phyloP scores from a whole-genome alignment of 1,140 invertebrate species.

The Drosophila ambigua region DNA sequence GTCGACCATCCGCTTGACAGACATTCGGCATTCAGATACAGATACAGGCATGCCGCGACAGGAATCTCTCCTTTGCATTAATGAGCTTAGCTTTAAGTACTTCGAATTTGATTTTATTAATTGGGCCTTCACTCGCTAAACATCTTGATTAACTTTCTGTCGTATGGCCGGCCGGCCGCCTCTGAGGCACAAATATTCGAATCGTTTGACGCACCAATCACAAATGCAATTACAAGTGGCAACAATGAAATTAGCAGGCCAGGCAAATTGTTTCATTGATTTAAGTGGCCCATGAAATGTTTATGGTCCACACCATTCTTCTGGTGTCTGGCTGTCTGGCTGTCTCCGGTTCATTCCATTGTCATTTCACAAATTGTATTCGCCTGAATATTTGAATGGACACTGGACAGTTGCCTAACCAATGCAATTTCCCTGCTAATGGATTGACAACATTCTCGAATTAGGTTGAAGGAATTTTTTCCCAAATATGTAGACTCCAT shows the following conservation, averaged over 20 bases:
- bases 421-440: too few relatives aligned
- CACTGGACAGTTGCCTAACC: too few relatives aligned
- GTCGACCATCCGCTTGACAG: constrained; percentile 47
- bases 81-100: background rate
- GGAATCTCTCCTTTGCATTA: background rate
- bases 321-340: background rate
- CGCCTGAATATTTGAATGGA: too few relatives aligned
- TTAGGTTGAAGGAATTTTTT: too few relatives aligned
- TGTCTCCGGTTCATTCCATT: background rate
- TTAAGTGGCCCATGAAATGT: background rate
- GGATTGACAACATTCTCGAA: too few relatives aligned
- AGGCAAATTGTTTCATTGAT: constrained; percentile 4
- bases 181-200: background rate
- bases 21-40: constrained; percentile 24
- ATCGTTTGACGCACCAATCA: too few relatives aligned
- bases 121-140: background rate
- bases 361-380: background rate
- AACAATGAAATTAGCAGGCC: constrained; percentile 7
- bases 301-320: background rate
- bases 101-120: background rate
- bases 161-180: too few relatives aligned
- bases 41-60: background rate
- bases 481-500: too few relatives aligned
- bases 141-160: constrained; percentile 1
- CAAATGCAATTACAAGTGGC: constrained; percentile 10